These are phyloP conservation scores for Carterocephalus palaemon DNA, from an alignment of 2,888 invertebrate genomes.

Conservation along the genomic window DNA sequence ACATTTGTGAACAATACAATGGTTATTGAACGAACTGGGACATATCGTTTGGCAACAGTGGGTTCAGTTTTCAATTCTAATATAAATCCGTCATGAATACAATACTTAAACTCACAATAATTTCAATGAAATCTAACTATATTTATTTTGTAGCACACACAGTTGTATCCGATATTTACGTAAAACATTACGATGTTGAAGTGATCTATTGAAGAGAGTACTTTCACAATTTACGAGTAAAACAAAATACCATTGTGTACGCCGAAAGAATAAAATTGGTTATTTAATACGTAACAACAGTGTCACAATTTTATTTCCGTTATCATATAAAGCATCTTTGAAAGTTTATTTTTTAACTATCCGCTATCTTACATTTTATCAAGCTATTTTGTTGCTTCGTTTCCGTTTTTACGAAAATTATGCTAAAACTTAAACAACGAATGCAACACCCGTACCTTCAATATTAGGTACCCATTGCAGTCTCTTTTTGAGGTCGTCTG, in stretches of 20 bases:
- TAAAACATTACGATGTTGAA: constrained; percentile 6
- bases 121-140: background rate
- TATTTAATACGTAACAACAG: constrained; percentile 10
- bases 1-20: constrained; percentile 9
- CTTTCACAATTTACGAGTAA: constrained; percentile 14
- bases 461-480: background rate
- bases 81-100: constrained; percentile 2
- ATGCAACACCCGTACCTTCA: background rate
- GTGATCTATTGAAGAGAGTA: constrained; percentile 11
- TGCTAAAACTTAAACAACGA: too few relatives aligned
- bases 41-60: constrained; percentile 7
- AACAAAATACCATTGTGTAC: constrained; percentile 16
- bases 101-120: constrained; percentile 1
- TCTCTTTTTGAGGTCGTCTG: background rate
- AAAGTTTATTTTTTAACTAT: constrained; percentile 3
- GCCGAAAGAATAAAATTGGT: constrained; percentile 9
- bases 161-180: constrained; percentile 2
- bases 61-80: constrained; percentile 1
- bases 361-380: background rate
- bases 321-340: constrained; percentile 8
- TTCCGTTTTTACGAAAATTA: background rate
- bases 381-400: background rate
- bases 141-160: constrained; percentile 5
- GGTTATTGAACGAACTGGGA: constrained; percentile 7
- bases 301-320: constrained; percentile 4